Evolutionary conservation across 2,797 vertebrate species (phyloP).

Genomic region (Remorina albescens): DNA sequence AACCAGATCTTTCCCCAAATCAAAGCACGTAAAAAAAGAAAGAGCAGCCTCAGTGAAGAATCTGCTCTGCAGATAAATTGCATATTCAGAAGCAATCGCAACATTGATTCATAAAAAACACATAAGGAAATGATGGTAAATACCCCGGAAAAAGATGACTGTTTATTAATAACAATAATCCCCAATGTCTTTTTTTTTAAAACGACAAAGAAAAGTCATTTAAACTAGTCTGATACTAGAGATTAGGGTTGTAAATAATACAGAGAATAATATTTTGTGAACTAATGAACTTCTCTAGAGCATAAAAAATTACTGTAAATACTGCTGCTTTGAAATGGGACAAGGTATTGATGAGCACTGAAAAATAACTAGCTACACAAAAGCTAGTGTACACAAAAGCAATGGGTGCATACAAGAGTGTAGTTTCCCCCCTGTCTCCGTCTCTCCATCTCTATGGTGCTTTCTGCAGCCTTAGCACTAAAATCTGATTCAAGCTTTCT

Average conservation of each 20-base stretch:
- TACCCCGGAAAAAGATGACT: neutral
- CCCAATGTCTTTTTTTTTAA: constrained; percentile 9
- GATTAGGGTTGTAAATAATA: constrained; percentile 20
- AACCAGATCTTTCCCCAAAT: constrained; percentile 62
- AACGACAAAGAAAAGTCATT: constrained; percentile 19
- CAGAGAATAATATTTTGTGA: constrained; percentile 16
- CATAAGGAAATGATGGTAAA: neutral
- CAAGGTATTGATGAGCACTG: constrained; percentile 52
- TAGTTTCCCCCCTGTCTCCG: constrained; percentile 57
- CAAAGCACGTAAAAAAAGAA: constrained; percentile 50
- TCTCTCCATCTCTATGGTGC: constrained; percentile 71
- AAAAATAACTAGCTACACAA: constrained; percentile 67
- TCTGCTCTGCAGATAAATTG: constrained; percentile 26
- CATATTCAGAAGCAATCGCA: constrained; percentile 23
- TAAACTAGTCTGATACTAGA: neutral
- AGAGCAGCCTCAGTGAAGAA: constrained; percentile 37
- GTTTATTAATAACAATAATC: constrained; percentile 11
- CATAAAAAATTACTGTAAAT: constrained; percentile 44
- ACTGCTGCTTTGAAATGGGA: constrained; percentile 47
- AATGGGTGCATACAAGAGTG: constrained; percentile 63
- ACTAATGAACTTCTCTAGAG: constrained; percentile 49
- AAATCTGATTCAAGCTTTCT: constrained; percentile 85
- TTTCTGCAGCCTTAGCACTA: constrained; percentile 86
- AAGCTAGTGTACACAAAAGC: constrained; percentile 67
- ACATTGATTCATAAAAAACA: neutral